Percentiles rank a stretch among this genome's conserved stretches.
phyloP scores from a whole-genome alignment of 64 coral and sea anemone species.

The Astreopora myriophthalma region DNA sequence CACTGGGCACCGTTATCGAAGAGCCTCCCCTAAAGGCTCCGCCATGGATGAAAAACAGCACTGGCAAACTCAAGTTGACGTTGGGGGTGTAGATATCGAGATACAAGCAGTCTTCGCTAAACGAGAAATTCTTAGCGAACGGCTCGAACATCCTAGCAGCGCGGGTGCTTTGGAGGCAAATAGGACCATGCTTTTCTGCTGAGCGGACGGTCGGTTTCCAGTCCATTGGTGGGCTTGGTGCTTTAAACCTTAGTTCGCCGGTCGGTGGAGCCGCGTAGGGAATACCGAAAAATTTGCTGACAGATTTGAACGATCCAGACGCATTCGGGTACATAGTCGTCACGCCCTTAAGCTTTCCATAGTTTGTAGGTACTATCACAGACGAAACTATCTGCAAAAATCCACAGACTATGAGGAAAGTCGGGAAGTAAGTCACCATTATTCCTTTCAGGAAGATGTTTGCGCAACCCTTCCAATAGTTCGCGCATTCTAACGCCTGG shows the following conservation, averaged over 20 bases:
- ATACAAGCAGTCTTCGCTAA: slow-evolving; percentile 33
- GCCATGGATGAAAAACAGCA: slow-evolving; percentile 61
- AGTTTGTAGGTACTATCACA: slow-evolving; percentile 20
- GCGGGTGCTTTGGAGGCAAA: slow-evolving; percentile 5
- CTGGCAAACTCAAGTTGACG: background rate
- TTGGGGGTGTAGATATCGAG: background rate
- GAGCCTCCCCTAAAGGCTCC: slow-evolving; percentile 9
- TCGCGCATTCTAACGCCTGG: too few relatives aligned
- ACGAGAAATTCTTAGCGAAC: background rate
- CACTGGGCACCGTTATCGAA: background rate
- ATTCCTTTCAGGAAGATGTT: too few relatives aligned
- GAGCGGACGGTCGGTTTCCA: slow-evolving; percentile 23
- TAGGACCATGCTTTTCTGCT: background rate
- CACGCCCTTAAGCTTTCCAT: slow-evolving; percentile 4
- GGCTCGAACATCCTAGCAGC: background rate
- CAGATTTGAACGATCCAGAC: background rate
- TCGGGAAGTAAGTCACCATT: too few relatives aligned
- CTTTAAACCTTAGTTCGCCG: slow-evolving; percentile 5
- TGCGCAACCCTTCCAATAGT: too few relatives aligned
- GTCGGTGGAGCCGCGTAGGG: slow-evolving; percentile 14
- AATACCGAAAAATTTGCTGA: slow-evolving; percentile 44
- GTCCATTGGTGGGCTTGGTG: background rate
- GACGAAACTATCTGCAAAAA: background rate
- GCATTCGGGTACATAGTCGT: background rate
- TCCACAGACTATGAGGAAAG: background rate